Evolutionary conservation across 2,797 vertebrate genomes (phyloP).

Genomic region (Octomys mimax): DNA sequence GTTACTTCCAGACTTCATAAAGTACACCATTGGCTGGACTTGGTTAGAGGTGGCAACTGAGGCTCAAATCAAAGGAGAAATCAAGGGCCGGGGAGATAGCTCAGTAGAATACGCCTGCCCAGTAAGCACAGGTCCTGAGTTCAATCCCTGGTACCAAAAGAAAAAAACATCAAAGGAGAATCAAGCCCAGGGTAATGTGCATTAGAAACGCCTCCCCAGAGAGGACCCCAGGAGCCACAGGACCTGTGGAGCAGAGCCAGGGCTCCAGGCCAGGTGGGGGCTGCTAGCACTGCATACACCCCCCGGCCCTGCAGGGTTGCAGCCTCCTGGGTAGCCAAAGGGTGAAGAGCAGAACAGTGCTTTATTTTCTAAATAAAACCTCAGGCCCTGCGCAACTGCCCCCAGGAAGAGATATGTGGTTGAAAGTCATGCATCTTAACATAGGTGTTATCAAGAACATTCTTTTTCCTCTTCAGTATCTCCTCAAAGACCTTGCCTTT

Average conservation of each 20-base stretch:
- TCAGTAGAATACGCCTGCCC: no score
- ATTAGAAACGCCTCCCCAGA: neutral
- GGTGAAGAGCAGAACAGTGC: neutral
- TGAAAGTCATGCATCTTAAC: neutral
- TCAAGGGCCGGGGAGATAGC: neutral
- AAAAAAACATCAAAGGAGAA: neutral
- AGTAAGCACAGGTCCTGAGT: no score
- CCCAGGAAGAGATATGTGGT: neutral
- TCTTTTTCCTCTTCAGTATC: neutral
- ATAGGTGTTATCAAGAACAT: neutral
- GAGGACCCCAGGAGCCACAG: neutral
- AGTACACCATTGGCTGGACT: neutral
- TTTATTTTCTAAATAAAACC: neutral
- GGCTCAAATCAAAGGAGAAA: neutral
- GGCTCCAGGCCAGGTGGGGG: neutral
- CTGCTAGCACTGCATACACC: neutral
- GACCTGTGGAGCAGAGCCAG: neutral
- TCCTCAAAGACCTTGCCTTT: neutral
- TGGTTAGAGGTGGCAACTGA: neutral
- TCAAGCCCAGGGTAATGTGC: neutral
- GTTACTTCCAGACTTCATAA: neutral
- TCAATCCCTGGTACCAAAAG: no score
- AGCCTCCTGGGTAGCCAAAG: neutral
- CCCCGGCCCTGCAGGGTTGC: no score
- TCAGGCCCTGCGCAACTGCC: neutral